phyloP scores from a whole-genome alignment of 2,888 invertebrate genomes.

The Ditula angustiorana region DNA sequence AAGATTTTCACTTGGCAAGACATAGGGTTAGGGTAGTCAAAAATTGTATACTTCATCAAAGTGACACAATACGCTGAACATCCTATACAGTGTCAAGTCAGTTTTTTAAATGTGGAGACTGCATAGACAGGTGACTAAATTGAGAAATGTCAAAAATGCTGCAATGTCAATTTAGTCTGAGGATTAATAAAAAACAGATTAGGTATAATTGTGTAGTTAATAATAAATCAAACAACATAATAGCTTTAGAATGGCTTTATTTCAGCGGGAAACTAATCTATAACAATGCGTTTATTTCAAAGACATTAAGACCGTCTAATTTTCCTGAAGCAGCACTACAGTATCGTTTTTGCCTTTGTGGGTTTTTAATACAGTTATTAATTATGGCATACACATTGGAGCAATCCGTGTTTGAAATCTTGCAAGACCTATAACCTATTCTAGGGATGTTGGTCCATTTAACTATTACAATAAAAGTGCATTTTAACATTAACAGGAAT shows the following conservation, averaged over 20 bases:
- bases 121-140: too few species aligned
- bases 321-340: slow-evolving; percentile 7
- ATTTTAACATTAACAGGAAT: slow-evolving; percentile 58
- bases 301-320: slow-evolving; percentile 25
- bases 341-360: slow-evolving; percentile 19
- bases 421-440: slow-evolving; percentile 16
- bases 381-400: slow-evolving; percentile 4
- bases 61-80: too few species aligned
- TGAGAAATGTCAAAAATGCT: too few species aligned
- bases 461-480: slow-evolving; percentile 63
- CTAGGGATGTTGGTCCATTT: slow-evolving; percentile 64
- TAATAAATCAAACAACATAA: not conserved
- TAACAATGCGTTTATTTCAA: slow-evolving; percentile 54
- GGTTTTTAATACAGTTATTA: not conserved
- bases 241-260: slow-evolving; percentile 50
- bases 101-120: too few species aligned
- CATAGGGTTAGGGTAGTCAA: too few species aligned
- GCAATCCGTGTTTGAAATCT: not conserved
- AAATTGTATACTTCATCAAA: too few species aligned
- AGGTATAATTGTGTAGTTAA: too few species aligned
- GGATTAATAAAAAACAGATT: too few species aligned
- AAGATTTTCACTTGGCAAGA: too few species aligned
- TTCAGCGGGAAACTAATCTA: slow-evolving; percentile 64
- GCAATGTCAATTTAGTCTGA: too few species aligned
- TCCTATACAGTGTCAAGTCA: too few species aligned